phyloP scores from a whole-genome alignment of 2,113 vertebrate species.

The Pogonocichla stellata region DNA sequence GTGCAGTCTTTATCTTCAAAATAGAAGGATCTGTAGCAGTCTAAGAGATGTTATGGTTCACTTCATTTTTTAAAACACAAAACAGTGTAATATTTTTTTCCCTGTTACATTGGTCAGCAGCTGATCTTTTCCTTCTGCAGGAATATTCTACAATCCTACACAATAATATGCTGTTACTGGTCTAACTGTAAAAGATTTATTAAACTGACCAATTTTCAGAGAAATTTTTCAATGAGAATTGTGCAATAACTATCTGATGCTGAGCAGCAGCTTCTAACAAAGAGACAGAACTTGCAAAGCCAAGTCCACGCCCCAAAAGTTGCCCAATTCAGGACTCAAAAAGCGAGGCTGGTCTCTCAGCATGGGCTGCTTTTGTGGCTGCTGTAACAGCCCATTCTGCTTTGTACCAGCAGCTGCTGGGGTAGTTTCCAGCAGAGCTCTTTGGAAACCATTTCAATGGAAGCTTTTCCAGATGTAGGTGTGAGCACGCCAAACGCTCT shows the following conservation, averaged over 20 bases:
- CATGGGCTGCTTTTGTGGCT: background rate
- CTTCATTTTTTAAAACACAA: background rate
- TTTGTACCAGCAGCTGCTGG: background rate
- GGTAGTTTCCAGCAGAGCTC: background rate
- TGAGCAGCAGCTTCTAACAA: background rate
- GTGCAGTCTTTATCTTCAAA: background rate
- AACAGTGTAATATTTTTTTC: background rate
- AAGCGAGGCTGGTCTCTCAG: background rate
- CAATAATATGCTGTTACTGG: background rate
- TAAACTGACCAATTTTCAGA: background rate
- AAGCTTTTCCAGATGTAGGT: slow-evolving; percentile 42
- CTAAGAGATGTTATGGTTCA: background rate
- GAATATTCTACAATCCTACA: background rate
- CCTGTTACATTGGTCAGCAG: background rate
- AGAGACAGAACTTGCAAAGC: background rate
- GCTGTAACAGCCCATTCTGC: background rate
- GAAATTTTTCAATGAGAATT: background rate
- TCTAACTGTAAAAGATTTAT: background rate
- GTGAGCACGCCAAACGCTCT: background rate
- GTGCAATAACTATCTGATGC: background rate
- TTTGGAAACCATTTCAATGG: background rate
- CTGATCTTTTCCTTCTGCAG: background rate
- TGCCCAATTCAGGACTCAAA: background rate
- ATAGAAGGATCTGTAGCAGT: background rate
- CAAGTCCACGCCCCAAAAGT: background rate